These are phyloP conservation scores for Eupelmus urozonus DNA, from an alignment of 2,888 invertebrate genomes.

Conservation along the genomic window DNA sequence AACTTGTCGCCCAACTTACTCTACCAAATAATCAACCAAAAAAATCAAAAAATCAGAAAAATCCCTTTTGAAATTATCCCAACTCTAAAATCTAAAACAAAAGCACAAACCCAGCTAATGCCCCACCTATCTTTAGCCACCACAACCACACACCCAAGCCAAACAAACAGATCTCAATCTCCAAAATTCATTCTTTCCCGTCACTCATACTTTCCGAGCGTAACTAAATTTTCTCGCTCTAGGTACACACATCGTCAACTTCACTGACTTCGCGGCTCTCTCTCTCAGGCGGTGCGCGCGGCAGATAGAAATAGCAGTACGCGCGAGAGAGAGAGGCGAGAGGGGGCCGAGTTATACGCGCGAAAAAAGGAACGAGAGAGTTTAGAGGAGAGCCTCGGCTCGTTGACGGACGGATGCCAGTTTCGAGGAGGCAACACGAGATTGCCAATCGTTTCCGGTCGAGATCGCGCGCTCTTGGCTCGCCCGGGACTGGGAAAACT, in stretches of 20 bases:
- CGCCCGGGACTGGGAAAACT: background rate
- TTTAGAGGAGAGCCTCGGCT: slow-evolving; percentile 36
- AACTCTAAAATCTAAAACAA: too few relatives aligned
- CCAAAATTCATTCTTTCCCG: background rate
- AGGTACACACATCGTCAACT: background rate
- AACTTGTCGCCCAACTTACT: too few relatives aligned
- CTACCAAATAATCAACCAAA: too few relatives aligned
- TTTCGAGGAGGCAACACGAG: slow-evolving; percentile 73
- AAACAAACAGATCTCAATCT: background rate
- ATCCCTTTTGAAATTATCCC: too few relatives aligned
- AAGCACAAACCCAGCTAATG: too few relatives aligned
- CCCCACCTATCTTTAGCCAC: too few relatives aligned
- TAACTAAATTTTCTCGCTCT: slow-evolving; percentile 16
- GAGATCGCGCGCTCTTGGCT: slow-evolving; percentile 64
- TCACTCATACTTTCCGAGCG: background rate
- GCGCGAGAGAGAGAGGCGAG: background rate
- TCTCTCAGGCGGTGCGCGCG: too few relatives aligned
- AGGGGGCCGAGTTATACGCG: background rate
- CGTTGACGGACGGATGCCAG: slow-evolving; percentile 63
- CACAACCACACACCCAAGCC: too few relatives aligned
- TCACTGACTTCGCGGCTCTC: slow-evolving; percentile 9
- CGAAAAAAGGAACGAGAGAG: slow-evolving; percentile 4
- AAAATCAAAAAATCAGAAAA: too few relatives aligned
- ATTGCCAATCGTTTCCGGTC: slow-evolving; percentile 73
- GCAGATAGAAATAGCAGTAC: slow-evolving; percentile 41